Percentiles rank a stretch among this genome's conserved stretches.
Conservation (phyloP, 2,797 vertebrate genomes). For the Leontocebus nigricollis region DNA sequence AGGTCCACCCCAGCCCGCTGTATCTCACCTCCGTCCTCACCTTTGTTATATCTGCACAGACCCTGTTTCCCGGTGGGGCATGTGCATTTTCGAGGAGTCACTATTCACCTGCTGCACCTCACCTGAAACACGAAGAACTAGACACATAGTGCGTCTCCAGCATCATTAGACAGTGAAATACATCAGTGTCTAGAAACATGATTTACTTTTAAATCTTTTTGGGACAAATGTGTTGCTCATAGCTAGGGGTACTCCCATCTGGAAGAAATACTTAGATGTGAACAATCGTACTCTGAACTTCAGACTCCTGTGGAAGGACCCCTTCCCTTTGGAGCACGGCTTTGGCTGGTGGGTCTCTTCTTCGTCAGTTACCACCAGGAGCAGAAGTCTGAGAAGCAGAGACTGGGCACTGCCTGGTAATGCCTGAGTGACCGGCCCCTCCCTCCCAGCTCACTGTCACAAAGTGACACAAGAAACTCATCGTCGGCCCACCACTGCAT, state of each 20-base stretch:
- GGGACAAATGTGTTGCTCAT: background rate
- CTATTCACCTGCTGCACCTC: background rate
- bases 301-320: background rate
- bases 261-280: too few relatives aligned
- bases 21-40: background rate
- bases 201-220: background rate
- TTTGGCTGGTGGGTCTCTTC: background rate
- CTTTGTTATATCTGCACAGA: background rate
- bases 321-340: background rate
- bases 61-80: background rate
- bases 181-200: background rate
- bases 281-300: background rate
- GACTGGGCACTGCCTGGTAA: background rate
- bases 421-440: background rate
- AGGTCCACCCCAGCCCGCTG: rapidly evolving
- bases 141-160: background rate
- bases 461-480: background rate
- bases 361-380: background rate
- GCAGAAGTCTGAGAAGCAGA: background rate
- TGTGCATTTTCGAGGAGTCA: background rate
- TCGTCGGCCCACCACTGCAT: background rate
- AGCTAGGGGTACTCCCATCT: background rate
- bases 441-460: background rate
- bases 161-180: background rate
- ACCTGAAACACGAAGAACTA: too few relatives aligned